Evolutionary conservation across 2,888 invertebrate species (phyloP).

Genomic region (Pachycephus smyrnensis): DNA sequence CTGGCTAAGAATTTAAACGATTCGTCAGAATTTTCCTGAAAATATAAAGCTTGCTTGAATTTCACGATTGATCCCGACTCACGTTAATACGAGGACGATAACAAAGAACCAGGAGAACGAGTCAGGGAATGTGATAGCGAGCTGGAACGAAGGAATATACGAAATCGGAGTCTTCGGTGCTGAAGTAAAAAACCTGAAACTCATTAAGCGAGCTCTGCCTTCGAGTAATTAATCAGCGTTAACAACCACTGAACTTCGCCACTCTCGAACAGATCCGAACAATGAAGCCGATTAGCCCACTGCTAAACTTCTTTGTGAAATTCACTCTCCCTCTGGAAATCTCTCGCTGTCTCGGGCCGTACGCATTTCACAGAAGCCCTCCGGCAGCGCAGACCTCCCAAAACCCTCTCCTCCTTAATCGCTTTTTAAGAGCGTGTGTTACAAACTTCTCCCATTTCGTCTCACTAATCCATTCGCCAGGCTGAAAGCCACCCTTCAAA

Average conservation of each 20-base stretch:
- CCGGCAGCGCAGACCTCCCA: not conserved
- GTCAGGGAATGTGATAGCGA: not conserved
- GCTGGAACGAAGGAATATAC: constrained; percentile 11
- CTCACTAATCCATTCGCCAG: not conserved
- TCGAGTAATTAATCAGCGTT: constrained; percentile 52
- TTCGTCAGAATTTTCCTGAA: not conserved
- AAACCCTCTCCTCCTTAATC: not conserved
- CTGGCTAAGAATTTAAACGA: not conserved
- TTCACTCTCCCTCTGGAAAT: constrained; percentile 19
- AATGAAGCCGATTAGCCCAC: constrained; percentile 36
- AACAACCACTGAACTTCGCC: constrained; percentile 34
- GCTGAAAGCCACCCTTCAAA: not conserved
- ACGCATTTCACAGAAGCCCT: not conserved
- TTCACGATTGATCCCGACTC: not conserved
- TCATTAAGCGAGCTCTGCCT: constrained; percentile 34
- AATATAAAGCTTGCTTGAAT: not conserved
- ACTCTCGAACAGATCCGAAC: constrained; percentile 24
- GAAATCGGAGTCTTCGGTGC: constrained; percentile 4
- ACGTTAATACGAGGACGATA: not conserved
- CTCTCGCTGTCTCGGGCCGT: not conserved
- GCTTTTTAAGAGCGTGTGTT: not conserved
- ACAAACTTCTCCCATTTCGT: not conserved
- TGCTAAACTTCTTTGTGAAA: constrained; percentile 24
- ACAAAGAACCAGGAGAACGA: not conserved
- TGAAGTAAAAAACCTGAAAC: constrained; percentile 20